These are phyloP conservation scores for Ptiloglossa arizonensis DNA, from an alignment of 1,140 invertebrate genomes.

Conservation along the genomic window DNA sequence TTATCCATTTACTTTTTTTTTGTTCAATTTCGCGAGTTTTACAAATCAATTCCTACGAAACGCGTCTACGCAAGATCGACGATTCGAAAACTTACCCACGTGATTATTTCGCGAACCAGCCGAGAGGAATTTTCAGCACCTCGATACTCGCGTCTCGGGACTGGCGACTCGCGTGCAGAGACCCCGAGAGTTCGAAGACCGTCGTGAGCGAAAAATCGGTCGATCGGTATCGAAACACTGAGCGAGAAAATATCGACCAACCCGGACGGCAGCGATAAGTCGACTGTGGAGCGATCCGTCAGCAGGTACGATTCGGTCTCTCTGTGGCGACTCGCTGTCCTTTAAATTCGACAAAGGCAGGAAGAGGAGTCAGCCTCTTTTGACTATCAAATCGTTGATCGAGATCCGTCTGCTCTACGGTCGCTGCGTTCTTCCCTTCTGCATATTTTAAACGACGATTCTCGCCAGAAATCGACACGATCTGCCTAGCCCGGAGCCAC, in stretches of 20 bases:
- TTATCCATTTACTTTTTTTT: no score
- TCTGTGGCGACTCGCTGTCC: background rate
- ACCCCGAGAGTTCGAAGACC: no score
- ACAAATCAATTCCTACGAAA: no score
- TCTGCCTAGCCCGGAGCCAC: background rate
- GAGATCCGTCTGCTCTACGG: background rate
- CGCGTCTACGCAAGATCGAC: no score
- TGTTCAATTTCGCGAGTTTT: no score
- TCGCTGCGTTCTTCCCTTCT: background rate
- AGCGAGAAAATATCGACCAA: background rate
- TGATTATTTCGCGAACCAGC: no score
- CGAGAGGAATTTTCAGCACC: no score
- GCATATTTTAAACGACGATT: background rate
- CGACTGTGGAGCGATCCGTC: background rate
- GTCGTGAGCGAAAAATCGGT: no score
- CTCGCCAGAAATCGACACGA: background rate
- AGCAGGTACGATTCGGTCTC: background rate
- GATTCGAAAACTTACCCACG: no score
- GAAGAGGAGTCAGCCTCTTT: conserved; percentile 2
- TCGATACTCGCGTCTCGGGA: no score
- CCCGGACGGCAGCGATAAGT: background rate
- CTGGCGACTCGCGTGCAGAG: no score
- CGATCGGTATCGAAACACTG: background rate
- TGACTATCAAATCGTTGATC: conserved; percentile 27
- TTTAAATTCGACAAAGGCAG: background rate